Conservation (phyloP, 2,113 vertebrate genomes). For the Thunnus thynnus region DNA sequence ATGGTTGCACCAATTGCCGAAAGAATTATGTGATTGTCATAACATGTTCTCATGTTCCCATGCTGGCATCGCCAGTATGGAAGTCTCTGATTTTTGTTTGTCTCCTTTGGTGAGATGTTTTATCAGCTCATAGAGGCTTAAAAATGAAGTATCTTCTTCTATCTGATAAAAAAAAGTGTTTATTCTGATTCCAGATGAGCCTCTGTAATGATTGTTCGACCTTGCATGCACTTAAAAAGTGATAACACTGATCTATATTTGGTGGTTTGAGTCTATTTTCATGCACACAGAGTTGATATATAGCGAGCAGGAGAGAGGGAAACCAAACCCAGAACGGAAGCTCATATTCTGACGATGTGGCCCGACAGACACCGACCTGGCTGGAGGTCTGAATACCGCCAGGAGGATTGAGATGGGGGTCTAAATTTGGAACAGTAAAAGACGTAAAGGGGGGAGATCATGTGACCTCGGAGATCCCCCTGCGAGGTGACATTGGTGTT, state of each 20-base stretch:
- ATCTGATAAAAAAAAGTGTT: neutral
- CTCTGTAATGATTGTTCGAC: neutral
- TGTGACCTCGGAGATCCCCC: slow-evolving; percentile 44
- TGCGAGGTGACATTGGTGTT: slow-evolving; percentile 41
- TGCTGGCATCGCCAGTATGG: neutral
- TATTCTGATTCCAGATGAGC: neutral
- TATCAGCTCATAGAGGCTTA: neutral
- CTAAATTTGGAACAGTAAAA: slow-evolving; percentile 53
- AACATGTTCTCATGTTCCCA: neutral
- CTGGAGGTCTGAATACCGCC: slow-evolving; percentile 17
- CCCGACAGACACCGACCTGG: neutral
- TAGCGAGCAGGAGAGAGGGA: slow-evolving; percentile 7
- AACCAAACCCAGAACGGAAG: slow-evolving; percentile 56
- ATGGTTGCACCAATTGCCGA: neutral
- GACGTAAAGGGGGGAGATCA: slow-evolving; percentile 22
- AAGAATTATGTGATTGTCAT: neutral
- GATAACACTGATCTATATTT: slow-evolving; percentile 11
- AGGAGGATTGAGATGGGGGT: neutral
- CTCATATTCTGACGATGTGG: slow-evolving; percentile 41
- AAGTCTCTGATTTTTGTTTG: neutral
- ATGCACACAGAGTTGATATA: slow-evolving; percentile 15
- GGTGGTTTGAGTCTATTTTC: slow-evolving; percentile 37
- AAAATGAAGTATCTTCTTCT: neutral
- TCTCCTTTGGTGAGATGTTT: neutral
- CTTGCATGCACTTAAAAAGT: slow-evolving; percentile 13